Base-by-base conservation (phyloP, 1,140 invertebrate species). In the Atta cephalotes region DNA sequence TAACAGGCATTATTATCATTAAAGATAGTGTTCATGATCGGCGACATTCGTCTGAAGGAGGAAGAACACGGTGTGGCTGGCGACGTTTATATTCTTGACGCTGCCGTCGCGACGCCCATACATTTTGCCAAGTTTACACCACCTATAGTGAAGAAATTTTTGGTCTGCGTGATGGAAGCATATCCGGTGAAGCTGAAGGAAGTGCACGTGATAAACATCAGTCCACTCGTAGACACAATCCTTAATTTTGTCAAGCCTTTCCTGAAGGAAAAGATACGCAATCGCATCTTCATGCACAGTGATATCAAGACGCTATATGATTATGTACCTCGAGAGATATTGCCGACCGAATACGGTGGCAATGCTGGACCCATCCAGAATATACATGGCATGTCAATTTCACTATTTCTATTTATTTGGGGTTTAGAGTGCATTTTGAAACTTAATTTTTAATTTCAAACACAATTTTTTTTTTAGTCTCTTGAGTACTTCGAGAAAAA, bases 101-200 rank as follows among this genome's bases (percentile, higher is more conserved):
- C 97, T 0, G 95, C 96, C 16, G 96, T 98, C 7, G 97, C 97
- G 0, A 97, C 97, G 1, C 96, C 97, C 0, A 95, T 96, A 2
- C 96, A 98, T 90, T 97, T 98, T 90, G 96, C 97, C 21, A 98
- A 97, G 94, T 96, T 98, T 84, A 97, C 97, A 0, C 97, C 97
- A 4, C 94, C 96, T 0, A 92, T 97, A 39, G 96, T 98, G 16
- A 98, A 98, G 94, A 98, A 98, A 92, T 98, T 98, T 93, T 95
- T 98, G 89, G 96, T 98, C 53, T 97, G 97, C 92, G 97, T 98
- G 0, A 97, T 98, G 94, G 97, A 98, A 95, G 98, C 97, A 0
- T 98, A 98, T 93, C 98, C 98, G 0, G 97, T 98, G 0, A 98
- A 98, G 92, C 94, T 98, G 60, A 98, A 98, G 92, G 97, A 98